Conservation (phyloP, 2,797 vertebrate genomes). For the Meriones psammophilus region DNA sequence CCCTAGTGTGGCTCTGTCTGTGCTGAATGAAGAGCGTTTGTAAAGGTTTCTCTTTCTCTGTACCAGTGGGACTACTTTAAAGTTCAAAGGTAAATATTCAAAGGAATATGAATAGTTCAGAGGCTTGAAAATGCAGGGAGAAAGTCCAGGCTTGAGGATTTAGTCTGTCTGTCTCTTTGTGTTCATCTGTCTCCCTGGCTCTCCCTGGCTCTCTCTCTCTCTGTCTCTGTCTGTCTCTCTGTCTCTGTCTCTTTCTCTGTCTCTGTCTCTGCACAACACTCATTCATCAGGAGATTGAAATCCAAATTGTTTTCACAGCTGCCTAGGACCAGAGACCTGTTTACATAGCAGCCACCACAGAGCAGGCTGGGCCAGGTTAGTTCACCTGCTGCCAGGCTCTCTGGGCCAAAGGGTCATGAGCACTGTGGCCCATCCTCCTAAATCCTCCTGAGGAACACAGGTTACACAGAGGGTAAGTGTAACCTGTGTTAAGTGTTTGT, state of each 20-base stretch:
- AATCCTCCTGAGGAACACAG: background rate
- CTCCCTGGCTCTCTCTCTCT: no score
- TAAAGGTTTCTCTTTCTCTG: background rate
- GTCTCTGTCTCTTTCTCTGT: no score
- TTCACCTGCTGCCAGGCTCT: background rate
- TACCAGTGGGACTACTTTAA: background rate
- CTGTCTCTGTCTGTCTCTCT: no score
- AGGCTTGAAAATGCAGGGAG: background rate
- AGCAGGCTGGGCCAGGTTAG: background rate
- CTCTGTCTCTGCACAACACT: background rate
- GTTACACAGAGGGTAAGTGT: background rate
- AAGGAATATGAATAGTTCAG: background rate
- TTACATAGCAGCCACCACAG: background rate
- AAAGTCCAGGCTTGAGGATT: background rate
- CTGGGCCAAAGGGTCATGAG: no score
- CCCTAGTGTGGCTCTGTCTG: background rate
- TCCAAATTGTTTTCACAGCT: constrained; percentile 18
- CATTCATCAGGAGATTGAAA: background rate
- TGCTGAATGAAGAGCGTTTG: background rate
- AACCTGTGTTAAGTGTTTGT: background rate
- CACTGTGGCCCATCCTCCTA: background rate
- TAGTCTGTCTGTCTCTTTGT: background rate
- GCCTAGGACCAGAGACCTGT: background rate
- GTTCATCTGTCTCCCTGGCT: background rate
- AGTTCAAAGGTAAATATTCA: background rate